Conservation (phyloP, 2,113 vertebrate species). For the Chinchilla lanigera region DNA sequence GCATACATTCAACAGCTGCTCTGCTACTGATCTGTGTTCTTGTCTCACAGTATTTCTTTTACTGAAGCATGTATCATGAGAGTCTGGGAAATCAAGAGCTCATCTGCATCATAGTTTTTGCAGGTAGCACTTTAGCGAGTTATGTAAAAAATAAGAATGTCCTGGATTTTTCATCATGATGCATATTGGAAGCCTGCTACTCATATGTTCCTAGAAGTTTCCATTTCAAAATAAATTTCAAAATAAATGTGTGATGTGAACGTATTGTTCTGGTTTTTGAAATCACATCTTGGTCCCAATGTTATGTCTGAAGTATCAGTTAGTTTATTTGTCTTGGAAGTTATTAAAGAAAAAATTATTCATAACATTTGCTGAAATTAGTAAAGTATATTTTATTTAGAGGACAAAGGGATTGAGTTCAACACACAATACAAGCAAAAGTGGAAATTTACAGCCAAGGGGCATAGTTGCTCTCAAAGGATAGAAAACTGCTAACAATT, state of each 20-base stretch:
- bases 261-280: not conserved
- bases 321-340: not conserved
- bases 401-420: not conserved
- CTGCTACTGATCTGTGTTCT: not conserved
- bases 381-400: not conserved
- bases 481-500: not conserved
- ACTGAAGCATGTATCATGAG: not conserved
- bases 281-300: not conserved
- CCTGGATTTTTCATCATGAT: slow-evolving; percentile 11
- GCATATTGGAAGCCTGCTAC: not conserved
- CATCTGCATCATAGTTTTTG: not conserved
- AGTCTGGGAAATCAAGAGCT: not conserved
- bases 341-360: not conserved
- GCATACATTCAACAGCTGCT: not conserved
- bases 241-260: not conserved
- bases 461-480: not conserved
- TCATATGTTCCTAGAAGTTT: not conserved
- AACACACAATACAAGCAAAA: not conserved
- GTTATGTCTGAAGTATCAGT: not conserved
- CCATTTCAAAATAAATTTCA: slow-evolving; percentile 37
- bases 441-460: not conserved
- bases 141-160: not conserved
- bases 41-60: not conserved
- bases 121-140: not conserved
- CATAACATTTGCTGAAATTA: not conserved